These are phyloP conservation scores for Papilio polyxenes DNA, from an alignment of 1,140 invertebrate genomes.

Conservation along the genomic window DNA sequence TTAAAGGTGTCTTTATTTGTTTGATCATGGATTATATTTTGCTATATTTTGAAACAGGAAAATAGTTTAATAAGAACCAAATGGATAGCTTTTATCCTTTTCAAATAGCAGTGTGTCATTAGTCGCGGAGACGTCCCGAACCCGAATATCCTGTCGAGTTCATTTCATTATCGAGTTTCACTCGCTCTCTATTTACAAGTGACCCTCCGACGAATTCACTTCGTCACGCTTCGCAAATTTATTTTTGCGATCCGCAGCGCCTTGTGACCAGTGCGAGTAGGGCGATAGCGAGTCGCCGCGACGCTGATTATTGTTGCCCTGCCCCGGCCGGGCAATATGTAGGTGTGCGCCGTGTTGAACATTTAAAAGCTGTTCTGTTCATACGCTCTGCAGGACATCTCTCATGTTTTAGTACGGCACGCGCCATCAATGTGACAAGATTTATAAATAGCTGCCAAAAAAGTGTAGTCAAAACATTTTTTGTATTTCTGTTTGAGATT, in stretches of 20 bases:
- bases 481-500: neutral
- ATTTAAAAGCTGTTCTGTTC: conserved; percentile 47
- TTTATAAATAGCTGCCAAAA: neutral
- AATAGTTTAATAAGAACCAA: neutral
- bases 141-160: conserved; percentile 39
- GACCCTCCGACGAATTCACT: conserved; percentile 36
- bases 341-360: conserved; percentile 45
- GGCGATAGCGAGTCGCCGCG: neutral
- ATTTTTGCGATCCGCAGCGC: conserved; percentile 2
- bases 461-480: neutral
- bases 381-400: conserved; percentile 19
- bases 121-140: conserved; percentile 25
- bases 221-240: conserved; percentile 39
- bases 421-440: neutral
- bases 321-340: conserved; percentile 24
- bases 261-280: neutral
- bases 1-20: too few relatives aligned
- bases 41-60: neutral
- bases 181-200: conserved; percentile 37
- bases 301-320: neutral
- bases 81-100: conserved; percentile 28
- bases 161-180: conserved; percentile 46
- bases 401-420: neutral
- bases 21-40: too few relatives aligned
- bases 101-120: conserved; percentile 27